Conservation (phyloP, 2,888 invertebrate species). For the Patella depressa region DNA sequence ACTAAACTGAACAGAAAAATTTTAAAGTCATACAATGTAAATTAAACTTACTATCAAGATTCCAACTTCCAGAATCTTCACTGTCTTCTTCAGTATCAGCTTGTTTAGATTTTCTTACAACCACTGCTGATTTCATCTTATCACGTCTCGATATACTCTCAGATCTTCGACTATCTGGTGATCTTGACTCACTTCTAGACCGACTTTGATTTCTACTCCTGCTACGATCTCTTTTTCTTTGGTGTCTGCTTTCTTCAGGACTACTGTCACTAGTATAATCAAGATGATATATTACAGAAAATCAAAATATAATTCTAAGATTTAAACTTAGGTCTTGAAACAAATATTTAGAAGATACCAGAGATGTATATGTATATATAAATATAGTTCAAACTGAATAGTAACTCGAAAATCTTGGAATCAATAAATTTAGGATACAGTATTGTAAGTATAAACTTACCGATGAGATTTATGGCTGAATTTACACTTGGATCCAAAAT, state of each 20-base stretch:
- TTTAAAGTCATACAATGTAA: too few species aligned
- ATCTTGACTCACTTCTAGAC: neutral
- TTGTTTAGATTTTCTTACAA: conserved; percentile 40
- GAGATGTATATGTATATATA: too few species aligned
- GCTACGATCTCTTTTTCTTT: neutral
- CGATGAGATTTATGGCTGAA: conserved; percentile 42
- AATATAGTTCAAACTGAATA: too few species aligned
- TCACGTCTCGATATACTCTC: neutral
- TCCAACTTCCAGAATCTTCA: conserved; percentile 40
- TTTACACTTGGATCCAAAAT: conserved; percentile 56
- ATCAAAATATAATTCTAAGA: too few species aligned
- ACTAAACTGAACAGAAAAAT: too few species aligned
- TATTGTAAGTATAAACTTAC: too few species aligned
- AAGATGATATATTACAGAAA: conserved; percentile 16
- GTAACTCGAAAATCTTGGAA: too few species aligned
- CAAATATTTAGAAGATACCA: too few species aligned
- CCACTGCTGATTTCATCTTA: conserved; percentile 35
- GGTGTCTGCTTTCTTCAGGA: too few species aligned
- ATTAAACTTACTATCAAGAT: conserved; percentile 34
- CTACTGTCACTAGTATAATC: too few species aligned
- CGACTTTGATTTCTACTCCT: neutral
- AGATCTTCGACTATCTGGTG: neutral
- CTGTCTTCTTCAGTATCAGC: conserved; percentile 44
- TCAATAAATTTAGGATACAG: too few species aligned
- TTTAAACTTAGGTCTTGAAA: too few species aligned